A percentile compares a stretch with the other conserved stretches of the same genome.
Conservation (phyloP, 2,888 invertebrate genomes). For the Stenodera caucasica region DNA sequence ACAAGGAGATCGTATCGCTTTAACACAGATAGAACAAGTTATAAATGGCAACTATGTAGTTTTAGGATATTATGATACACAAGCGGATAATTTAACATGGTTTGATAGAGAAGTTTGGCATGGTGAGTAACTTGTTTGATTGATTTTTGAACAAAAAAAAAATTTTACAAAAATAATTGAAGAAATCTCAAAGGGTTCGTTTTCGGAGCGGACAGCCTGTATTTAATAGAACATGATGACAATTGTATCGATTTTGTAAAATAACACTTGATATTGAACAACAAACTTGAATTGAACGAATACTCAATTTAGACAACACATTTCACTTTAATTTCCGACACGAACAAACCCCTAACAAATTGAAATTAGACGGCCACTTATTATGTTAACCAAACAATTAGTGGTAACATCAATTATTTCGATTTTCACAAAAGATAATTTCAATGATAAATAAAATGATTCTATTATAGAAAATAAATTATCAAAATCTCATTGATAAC, state of each 20-base stretch:
- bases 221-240: not conserved
- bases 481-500: too few relatives aligned
- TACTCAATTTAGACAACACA: not conserved
- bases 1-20: conserved; percentile 96
- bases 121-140: conserved; percentile 60
- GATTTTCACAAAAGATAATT: not conserved
- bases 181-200: too few relatives aligned
- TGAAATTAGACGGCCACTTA: not conserved
- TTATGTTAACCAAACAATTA: not conserved
- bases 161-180: too few relatives aligned
- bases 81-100: conserved; percentile 95
- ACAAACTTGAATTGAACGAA: not conserved
- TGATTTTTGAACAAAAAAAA: too few relatives aligned
- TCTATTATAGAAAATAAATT: too few relatives aligned
- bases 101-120: conserved; percentile 88
- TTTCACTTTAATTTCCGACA: not conserved
- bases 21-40: conserved; percentile 98
- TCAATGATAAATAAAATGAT: too few relatives aligned
- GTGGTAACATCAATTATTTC: not conserved
- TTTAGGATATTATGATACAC: conserved; percentile 95
- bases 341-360: not conserved
- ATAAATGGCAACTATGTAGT: conserved; percentile 91
- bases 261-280: too few relatives aligned
- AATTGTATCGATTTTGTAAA: too few relatives aligned
- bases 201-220: too few relatives aligned